Base-by-base conservation (phyloP, 2,888 invertebrate genomes). In the Phytoseiulus persimilis region DNA sequence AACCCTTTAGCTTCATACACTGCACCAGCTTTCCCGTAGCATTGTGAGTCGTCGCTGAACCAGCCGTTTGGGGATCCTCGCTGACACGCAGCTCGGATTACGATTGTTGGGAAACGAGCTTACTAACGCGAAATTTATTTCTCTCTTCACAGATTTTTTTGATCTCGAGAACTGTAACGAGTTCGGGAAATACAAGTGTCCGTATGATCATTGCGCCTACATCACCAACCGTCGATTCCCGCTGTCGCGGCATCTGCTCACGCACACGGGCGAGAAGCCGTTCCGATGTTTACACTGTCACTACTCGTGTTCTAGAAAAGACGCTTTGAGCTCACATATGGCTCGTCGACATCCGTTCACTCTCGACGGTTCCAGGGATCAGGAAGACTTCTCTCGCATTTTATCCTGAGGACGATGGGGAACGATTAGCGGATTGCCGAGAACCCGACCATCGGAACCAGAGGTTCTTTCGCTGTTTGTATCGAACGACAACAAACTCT, bases 221-320 rank as follows among this genome's bases (percentile, higher is more conserved):
- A 87, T 87, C 32, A 87, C 87, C n/a, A 87, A 87, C 18, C 87
- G 87, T 11, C 87, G 87, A 33, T 87, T 87, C 45, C 87, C 87
- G n/a, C 87, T 87, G 6, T 87, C 87, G 32, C 87, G 87, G 32
- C 87, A 87, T 33, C 87, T 87, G 87, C 87, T 87, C 87, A 87
- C 87, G 33, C 87, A 87, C 33, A 87, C 87, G 32, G 87, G 87
- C 32, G 87, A 87, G 45, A 87, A 87, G 87, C 87, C 87, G 87
- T 87, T 87, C 23, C 87, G 45, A n/a, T 87, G 87, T 45, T 33
- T 45, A 45, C 45, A 87, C 33, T 87, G 87, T 33, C 87, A 87
- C 45, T 87, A 87, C 45, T 87, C 87, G 33, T 87, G 87, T 87
- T 87, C 87, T 33, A 33, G 87, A 11, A 87, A 87, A 31, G 87